phyloP scores from a whole-genome alignment of 2,888 invertebrate species.

The Eremobia ochroleuca region DNA sequence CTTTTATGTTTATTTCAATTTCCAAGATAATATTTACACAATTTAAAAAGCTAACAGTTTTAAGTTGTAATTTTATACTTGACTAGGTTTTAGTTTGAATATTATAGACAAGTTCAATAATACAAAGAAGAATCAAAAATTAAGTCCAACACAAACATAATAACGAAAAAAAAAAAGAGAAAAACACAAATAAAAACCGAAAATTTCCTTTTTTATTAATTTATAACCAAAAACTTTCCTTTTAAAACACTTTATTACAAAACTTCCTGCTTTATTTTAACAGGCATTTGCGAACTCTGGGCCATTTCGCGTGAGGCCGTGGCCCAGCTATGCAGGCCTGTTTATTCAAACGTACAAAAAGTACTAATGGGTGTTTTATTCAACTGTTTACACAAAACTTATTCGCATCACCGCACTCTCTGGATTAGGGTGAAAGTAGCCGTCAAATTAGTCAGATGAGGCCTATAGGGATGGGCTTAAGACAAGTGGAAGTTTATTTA shows the following conservation, averaged over 20 bases:
- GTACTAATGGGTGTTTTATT: constrained; percentile 62
- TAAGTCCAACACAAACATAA: neutral
- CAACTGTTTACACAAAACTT: constrained; percentile 60
- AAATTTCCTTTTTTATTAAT: constrained; percentile 1
- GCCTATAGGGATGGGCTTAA: constrained; percentile 40
- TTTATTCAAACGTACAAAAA: constrained; percentile 58
- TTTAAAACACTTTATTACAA: constrained; percentile 29
- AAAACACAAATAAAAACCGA: neutral
- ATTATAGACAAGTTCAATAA: neutral
- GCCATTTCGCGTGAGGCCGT: constrained; percentile 40
- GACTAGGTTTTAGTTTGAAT: neutral
- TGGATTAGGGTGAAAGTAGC: constrained; percentile 49
- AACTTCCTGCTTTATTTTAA: constrained; percentile 26
- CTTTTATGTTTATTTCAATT: too few species aligned
- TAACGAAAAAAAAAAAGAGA: neutral
- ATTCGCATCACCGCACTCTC: constrained; percentile 52
- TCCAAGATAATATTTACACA: too few species aligned
- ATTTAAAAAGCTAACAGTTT: neutral
- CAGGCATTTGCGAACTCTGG: constrained; percentile 39
- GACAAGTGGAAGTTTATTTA: constrained; percentile 43
- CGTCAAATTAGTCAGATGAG: constrained; percentile 57
- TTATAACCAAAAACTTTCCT: constrained; percentile 23
- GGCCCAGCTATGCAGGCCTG: constrained; percentile 31
- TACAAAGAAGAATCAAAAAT: neutral
- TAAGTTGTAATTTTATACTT: neutral